These are phyloP conservation scores for Mesoclemmys tuberculata DNA, from an alignment of 2,113 vertebrate species.

Conservation along the genomic window DNA sequence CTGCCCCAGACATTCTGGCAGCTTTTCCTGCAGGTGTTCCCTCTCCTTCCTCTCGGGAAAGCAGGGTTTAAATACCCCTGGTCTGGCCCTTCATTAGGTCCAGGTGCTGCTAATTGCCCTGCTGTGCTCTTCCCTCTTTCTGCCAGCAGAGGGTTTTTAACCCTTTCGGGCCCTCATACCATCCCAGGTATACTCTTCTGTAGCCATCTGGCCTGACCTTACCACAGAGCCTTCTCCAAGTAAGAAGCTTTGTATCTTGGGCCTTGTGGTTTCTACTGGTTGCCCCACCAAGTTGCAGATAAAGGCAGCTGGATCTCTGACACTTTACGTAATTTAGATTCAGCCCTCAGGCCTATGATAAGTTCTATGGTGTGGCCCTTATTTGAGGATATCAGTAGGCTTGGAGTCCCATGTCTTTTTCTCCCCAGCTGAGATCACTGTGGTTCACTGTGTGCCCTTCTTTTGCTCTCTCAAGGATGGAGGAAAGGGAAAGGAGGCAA, in stretches of 20 bases:
- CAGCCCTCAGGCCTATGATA: fast-evolving
- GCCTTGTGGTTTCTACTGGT: background rate
- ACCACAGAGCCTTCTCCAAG: fast-evolving
- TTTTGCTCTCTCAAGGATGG: background rate
- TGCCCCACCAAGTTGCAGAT: background rate
- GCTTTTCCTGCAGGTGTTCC: too few species aligned
- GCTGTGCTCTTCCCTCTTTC: too few species aligned
- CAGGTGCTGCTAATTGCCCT: too few species aligned
- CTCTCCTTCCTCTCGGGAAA: too few species aligned
- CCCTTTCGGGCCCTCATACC: too few species aligned
- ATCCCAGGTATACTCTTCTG: too few species aligned
- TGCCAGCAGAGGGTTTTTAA: too few species aligned
- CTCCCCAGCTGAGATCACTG: background rate
- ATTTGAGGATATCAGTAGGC: background rate
- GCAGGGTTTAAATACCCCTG: too few species aligned
- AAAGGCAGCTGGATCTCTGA: background rate
- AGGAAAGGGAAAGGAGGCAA: conserved; percentile 4
- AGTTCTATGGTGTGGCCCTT: background rate
- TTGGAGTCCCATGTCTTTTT: background rate
- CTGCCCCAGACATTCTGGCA: too few species aligned
- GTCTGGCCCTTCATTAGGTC: too few species aligned
- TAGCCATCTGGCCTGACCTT: too few species aligned
- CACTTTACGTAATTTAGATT: fast-evolving
- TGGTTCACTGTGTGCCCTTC: background rate
- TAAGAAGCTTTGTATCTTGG: background rate